Evolutionary conservation across 2,113 vertebrate species (phyloP).

Genomic region (Okapia johnstoni): DNA sequence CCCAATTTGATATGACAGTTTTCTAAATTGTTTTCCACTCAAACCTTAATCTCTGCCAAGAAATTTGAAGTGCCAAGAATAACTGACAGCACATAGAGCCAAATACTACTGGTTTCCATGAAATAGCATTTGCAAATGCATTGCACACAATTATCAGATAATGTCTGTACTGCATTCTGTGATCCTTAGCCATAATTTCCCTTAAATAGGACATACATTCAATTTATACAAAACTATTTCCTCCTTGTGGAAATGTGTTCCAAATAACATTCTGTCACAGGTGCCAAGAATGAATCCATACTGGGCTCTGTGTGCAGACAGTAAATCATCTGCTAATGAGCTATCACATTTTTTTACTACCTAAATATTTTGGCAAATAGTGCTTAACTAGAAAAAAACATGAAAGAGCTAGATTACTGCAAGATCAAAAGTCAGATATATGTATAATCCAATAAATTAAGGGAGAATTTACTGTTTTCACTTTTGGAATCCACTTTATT

Average conservation of each 20-base stretch:
- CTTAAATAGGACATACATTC: background rate
- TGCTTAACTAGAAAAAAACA: background rate
- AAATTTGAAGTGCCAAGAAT: conserved; percentile 40
- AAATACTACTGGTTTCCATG: background rate
- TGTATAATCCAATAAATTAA: background rate
- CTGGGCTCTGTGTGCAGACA: background rate
- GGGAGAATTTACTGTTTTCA: background rate
- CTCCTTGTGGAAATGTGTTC: conserved; percentile 15
- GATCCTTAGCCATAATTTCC: background rate
- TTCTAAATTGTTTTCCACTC: conserved; percentile 43
- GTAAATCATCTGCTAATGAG: conserved; percentile 46
- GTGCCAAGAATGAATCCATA: conserved; percentile 13
- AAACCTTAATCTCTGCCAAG: conserved; percentile 43
- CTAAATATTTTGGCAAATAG: conserved; percentile 33
- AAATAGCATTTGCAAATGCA: conserved; percentile 24
- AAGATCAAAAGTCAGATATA: background rate
- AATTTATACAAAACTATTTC: background rate
- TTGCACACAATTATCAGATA: conserved; percentile 3
- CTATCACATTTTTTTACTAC: background rate
- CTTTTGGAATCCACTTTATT: background rate
- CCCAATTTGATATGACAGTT: conserved; percentile 48
- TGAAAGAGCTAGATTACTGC: background rate
- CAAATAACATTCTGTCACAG: conserved; percentile 36
- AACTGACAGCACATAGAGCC: background rate
- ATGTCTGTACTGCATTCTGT: background rate